phyloP scores from a whole-genome alignment of 2,113 vertebrate genomes.

The Scomber colias region DNA sequence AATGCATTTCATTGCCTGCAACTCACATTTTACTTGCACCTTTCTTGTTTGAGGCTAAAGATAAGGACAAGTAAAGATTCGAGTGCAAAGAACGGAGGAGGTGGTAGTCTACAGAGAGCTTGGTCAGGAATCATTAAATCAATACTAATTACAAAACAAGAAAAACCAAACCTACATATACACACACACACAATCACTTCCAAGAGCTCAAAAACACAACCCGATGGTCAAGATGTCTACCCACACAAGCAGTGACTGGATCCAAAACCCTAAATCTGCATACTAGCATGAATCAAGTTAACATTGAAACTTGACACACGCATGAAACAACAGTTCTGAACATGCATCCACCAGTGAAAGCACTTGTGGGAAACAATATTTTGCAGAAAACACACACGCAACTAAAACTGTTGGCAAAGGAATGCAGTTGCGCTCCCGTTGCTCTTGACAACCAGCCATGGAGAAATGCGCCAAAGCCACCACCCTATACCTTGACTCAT shows the following conservation, averaged over 20 bases:
- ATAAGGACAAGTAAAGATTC: constrained; percentile 21
- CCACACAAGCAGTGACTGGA: constrained; percentile 28
- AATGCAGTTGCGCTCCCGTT: constrained; percentile 54
- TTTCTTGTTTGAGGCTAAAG: constrained; percentile 2
- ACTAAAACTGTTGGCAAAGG: constrained; percentile 58
- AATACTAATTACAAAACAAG: constrained; percentile 65
- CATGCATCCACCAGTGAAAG: background rate
- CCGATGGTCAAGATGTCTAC: constrained; percentile 27
- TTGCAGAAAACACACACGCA: background rate
- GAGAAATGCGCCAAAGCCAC: constrained; percentile 77
- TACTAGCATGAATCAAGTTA: constrained; percentile 38
- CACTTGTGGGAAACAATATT: constrained; percentile 12
- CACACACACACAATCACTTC: constrained; percentile 16
- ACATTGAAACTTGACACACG: constrained; percentile 37
- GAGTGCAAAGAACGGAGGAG: constrained; percentile 9
- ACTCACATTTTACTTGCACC: background rate
- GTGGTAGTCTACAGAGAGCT: constrained; percentile 33
- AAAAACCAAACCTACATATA: constrained; percentile 41
- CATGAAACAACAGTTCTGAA: constrained; percentile 20
- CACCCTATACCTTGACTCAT: constrained; percentile 72
- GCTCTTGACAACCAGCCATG: constrained; percentile 63
- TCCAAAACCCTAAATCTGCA: constrained; percentile 24
- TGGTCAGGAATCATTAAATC: constrained; percentile 60
- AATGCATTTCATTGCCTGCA: background rate
- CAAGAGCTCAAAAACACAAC: constrained; percentile 1